Conservation (phyloP, 2,797 vertebrate species). For the Spinus olivaceus region DNA sequence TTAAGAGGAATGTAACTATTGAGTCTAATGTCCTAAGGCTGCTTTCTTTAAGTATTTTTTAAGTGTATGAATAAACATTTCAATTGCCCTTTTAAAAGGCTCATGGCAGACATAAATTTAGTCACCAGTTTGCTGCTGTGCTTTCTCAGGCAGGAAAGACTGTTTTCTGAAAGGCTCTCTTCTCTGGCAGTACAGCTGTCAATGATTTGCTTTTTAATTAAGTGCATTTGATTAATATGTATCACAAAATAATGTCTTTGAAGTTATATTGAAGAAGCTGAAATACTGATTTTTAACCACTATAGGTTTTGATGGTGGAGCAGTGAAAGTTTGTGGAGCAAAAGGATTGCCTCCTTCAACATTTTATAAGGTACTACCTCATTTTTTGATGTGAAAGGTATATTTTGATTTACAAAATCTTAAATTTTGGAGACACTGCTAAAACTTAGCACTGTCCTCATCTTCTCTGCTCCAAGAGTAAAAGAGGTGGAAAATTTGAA, state of each 20-base stretch:
- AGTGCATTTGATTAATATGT: not conserved
- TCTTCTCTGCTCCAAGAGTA: not conserved
- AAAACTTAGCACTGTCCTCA: not conserved
- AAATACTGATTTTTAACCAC: not conserved
- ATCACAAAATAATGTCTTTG: not conserved
- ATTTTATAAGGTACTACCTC: constrained; percentile 80
- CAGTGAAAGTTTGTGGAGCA: constrained; percentile 79
- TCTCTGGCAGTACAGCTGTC: not conserved
- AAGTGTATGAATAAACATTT: constrained; percentile 13
- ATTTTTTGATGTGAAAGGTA: not conserved
- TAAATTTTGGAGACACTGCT: not conserved
- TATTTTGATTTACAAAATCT: not conserved
- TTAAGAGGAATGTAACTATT: not conserved
- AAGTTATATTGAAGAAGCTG: not conserved
- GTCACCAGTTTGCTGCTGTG: not conserved
- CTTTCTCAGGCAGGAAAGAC: not conserved
- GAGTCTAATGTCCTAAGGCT: not conserved
- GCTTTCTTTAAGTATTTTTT: not conserved
- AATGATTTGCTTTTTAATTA: not conserved
- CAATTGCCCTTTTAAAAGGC: not conserved
- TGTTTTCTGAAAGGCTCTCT: not conserved
- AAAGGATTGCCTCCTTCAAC: constrained; percentile 76
- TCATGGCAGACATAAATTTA: not conserved
- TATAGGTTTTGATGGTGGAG: constrained; percentile 78
- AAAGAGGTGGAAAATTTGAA: not conserved